These are phyloP conservation scores for Myodes glareolus DNA, from an alignment of 2,113 vertebrate genomes.

Conservation along the genomic window DNA sequence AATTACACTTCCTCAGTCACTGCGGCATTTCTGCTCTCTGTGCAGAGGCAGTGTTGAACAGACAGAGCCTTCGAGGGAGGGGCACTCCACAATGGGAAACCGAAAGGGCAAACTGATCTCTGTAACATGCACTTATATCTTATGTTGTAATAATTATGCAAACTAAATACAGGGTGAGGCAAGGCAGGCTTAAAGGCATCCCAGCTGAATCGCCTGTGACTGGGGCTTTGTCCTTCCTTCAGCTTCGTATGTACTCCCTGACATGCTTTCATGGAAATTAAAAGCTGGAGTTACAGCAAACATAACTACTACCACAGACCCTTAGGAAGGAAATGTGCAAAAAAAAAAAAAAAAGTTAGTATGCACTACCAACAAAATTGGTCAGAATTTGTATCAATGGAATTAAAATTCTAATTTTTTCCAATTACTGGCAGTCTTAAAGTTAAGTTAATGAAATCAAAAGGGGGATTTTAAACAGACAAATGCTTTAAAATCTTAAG, in stretches of 20 bases:
- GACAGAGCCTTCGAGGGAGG: background rate
- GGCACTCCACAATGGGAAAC: background rate
- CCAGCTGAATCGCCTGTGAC: background rate
- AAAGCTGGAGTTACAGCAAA: background rate
- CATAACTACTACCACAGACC: background rate
- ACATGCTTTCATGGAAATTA: background rate
- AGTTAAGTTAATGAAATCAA: constrained; percentile 14
- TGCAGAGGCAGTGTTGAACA: background rate
- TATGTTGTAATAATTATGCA: background rate
- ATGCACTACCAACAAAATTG: background rate
- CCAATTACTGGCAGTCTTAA: background rate
- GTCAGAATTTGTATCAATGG: background rate
- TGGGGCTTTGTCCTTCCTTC: background rate
- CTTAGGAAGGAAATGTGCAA: background rate
- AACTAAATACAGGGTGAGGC: background rate
- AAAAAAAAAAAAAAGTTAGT: background rate
- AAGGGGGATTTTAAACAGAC: constrained; percentile 34
- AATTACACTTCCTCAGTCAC: constrained; percentile 74
- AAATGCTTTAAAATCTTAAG: background rate
- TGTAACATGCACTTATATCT: background rate
- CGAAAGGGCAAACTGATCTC: constrained; percentile 42
- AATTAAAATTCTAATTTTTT: background rate
- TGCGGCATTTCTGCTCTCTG: background rate
- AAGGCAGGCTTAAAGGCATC: background rate
- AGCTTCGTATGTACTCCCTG: background rate